Percentiles rank a stretch among this genome's conserved stretches.
These are phyloP conservation scores for Oryzias celebensis DNA, from an alignment of 2,113 vertebrate genomes.

Conservation along the genomic window DNA sequence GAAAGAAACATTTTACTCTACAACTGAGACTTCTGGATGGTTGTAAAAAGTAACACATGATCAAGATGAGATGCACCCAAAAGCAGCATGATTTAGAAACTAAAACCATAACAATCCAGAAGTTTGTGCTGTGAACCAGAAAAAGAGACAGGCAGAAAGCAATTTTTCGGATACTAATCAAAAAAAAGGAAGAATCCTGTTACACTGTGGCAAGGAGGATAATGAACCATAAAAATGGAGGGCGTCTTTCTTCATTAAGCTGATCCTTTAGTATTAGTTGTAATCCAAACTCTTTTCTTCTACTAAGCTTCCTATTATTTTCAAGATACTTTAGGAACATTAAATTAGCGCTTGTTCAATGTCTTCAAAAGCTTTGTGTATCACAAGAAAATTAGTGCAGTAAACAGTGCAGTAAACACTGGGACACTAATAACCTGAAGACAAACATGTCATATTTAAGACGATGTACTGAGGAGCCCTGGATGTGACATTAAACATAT, in stretches of 20 bases:
- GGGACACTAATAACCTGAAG: no score
- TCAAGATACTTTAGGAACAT: conserved; percentile 51
- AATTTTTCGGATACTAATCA: conserved; percentile 49
- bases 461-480: no score
- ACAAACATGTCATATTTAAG: no score
- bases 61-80: no score
- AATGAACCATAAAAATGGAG: conserved; percentile 63
- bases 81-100: not conserved
- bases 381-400: conserved; percentile 53
- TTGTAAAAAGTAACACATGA: no score
- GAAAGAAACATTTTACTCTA: no score
- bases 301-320: conserved; percentile 49
- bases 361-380: conserved; percentile 32
- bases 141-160: conserved; percentile 27
- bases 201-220: conserved; percentile 48
- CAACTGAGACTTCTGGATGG: no score
- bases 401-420: no score
- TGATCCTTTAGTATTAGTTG: conserved; percentile 62
- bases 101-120: conserved; percentile 20
- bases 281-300: conserved; percentile 53
- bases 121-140: conserved; percentile 22
- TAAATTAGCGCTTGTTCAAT: conserved; percentile 45
- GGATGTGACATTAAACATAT: no score
- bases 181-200: conserved; percentile 27
- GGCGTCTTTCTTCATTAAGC: conserved; percentile 57